Conservation (phyloP, 2,797 vertebrate species). For the Onychomys leucogaster region DNA sequence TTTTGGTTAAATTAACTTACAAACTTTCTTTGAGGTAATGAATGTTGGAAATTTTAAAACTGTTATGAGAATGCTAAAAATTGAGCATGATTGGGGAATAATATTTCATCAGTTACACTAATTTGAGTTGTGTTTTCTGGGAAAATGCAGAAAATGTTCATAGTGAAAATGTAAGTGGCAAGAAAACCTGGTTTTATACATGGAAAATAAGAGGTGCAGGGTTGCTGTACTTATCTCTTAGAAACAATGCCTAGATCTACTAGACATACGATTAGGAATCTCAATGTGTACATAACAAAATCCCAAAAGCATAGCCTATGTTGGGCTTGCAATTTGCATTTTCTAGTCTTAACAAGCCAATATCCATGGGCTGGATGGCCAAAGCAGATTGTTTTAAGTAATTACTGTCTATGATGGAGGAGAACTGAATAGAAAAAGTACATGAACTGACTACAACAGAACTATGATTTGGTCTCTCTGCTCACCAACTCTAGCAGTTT, state of each 20-base stretch:
- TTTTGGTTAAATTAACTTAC: constrained; percentile 33
- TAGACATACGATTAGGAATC: background rate
- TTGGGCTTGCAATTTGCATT: background rate
- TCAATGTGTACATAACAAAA: background rate
- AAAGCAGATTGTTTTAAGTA: background rate
- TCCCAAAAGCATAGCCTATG: background rate
- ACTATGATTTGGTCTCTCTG: background rate
- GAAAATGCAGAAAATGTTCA: background rate
- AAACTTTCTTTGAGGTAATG: background rate
- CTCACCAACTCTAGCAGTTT: background rate
- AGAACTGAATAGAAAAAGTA: background rate
- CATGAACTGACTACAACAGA: background rate
- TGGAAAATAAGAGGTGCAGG: background rate
- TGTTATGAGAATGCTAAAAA: background rate
- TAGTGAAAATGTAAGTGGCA: background rate
- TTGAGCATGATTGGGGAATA: background rate
- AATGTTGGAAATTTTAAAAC: background rate
- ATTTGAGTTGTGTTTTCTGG: background rate
- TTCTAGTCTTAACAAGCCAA: background rate
- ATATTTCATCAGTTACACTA: background rate
- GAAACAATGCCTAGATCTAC: background rate
- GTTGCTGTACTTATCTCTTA: background rate
- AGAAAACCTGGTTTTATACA: background rate
- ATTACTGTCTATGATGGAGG: background rate
- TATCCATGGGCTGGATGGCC: background rate